Conservation (phyloP, 2,113 vertebrate genomes). For the human (Homo sapiens) region DNA sequence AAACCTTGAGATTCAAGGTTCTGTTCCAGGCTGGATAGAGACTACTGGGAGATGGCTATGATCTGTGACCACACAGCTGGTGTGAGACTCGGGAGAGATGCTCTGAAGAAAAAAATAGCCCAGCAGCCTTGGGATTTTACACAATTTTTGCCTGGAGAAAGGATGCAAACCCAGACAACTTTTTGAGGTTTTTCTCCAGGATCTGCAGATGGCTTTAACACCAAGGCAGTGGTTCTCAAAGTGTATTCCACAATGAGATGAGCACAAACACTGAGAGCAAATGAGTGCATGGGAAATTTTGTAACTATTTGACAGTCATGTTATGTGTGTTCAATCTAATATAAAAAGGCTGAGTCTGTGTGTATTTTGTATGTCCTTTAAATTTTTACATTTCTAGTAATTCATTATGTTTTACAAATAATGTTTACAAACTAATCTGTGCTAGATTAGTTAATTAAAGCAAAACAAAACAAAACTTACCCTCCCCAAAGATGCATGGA, state of each 20-base stretch:
- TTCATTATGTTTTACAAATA: conserved; percentile 32
- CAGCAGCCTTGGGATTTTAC: not conserved
- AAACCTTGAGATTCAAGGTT: not conserved
- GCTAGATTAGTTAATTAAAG: not conserved
- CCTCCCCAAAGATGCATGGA: not conserved
- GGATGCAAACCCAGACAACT: not conserved
- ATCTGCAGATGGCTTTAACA: not conserved
- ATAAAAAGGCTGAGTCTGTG: not conserved
- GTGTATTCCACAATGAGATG: not conserved
- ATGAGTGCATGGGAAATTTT: not conserved
- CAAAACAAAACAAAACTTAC: not conserved
- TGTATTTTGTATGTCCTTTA: not conserved
- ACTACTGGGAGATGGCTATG: not conserved
- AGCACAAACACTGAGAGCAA: not conserved
- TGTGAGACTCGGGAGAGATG: not conserved
- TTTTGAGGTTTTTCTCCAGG: not conserved
- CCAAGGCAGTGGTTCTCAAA: not conserved
- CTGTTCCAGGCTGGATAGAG: not conserved
- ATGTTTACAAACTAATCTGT: too few relatives aligned
- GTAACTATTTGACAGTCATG: not conserved
- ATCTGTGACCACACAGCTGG: too few relatives aligned
- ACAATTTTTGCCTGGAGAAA: not conserved
- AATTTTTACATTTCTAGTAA: not conserved
- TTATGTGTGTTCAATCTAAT: not conserved
- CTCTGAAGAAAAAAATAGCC: not conserved